phyloP scores from a whole-genome alignment of 2,888 invertebrate species.

The Ophion obscuratus region DNA sequence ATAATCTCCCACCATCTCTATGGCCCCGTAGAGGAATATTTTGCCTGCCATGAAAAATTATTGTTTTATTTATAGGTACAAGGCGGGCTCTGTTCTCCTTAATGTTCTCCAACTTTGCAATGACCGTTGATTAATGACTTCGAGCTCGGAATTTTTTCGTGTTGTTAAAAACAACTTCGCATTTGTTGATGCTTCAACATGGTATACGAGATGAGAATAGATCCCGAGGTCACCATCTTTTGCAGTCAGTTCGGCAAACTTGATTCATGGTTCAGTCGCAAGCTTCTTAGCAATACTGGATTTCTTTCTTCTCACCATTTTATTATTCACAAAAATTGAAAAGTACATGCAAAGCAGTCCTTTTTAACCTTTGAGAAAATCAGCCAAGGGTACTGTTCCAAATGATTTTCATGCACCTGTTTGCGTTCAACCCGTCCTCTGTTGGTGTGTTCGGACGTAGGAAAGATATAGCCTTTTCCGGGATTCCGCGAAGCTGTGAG shows the following conservation, averaged over 20 bases:
- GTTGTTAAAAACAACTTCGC: constrained; percentile 55
- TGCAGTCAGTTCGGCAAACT: constrained; percentile 57
- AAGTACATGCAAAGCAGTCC: constrained; percentile 67
- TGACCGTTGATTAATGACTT: constrained; percentile 34
- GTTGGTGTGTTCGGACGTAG: constrained; percentile 47
- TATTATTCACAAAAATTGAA: constrained; percentile 43
- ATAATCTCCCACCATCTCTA: constrained; percentile 50
- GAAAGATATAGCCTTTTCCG: constrained; percentile 56
- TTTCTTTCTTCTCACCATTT: constrained; percentile 39
- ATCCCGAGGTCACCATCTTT: constrained; percentile 48
- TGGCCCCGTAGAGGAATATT: constrained; percentile 73
- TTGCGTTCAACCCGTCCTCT: constrained; percentile 54
- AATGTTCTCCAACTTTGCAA: constrained; percentile 29
- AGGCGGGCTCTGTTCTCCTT: constrained; percentile 57
- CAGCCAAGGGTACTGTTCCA: constrained; percentile 67
- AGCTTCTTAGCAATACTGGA: constrained; percentile 39
- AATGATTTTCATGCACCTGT: constrained; percentile 65
- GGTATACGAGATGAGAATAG: constrained; percentile 58
- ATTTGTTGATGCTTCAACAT: constrained; percentile 53
- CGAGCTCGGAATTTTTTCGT: constrained; percentile 39
- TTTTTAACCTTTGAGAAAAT: constrained; percentile 64
- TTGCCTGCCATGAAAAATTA: constrained; percentile 71
- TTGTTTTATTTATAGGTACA: constrained; percentile 67
- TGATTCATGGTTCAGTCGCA: constrained; percentile 61
- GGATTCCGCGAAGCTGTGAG: constrained; percentile 49